Base-by-base conservation (phyloP, 2,888 invertebrate genomes). In the Erebia aethiops region DNA sequence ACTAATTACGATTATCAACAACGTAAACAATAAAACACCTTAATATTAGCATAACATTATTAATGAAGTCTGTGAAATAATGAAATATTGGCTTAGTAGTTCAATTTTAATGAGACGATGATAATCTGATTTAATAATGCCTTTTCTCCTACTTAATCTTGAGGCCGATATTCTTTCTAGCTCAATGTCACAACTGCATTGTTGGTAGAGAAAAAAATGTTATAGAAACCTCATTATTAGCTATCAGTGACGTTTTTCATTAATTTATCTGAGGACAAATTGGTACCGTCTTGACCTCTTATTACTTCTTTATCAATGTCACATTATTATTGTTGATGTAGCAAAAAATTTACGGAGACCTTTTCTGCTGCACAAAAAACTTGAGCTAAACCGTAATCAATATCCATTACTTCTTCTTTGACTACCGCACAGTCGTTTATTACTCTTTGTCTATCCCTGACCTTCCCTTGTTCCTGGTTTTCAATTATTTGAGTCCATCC, bases 1-100 rank as follows among this genome's bases (percentile, higher is more conserved):
- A 66, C 62, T 64, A 51, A 71, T 71, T 46, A 64, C 81, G 81
- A 83, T 77, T 77, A 79, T 67, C 35, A 68, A 46, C 46, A 58
- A 71, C 57, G 21, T 56, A 35, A 62, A 71, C 54, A 67, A 67
- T 67, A 71, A 63, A 67, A 65, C 57, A 35, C 18, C 51, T 35
- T 46, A 46, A 46, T 70, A 72, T 67, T 70, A 70, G 58, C 66
- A 70, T 70, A 72, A 70, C 18, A 52, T 51, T 61, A 56, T 56
- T 69, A 49, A 57, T 60, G 21, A 61, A 68, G 61, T 68, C 57
- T 62, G 60, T n/a, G 49, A 63, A 52, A 56, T 64, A 65, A 64
- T n/a, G 49, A 63, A 52, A 56, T 64, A 56, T 64, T 72, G 11
- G 64, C 63, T 18, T 26, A 60, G 57, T 66, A 67, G 46, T 41